A percentile compares a stretch with the other conserved stretches of the same genome.
phyloP scores from a whole-genome alignment of 2,797 vertebrate species.

The Pseudochirops cupreus region DNA sequence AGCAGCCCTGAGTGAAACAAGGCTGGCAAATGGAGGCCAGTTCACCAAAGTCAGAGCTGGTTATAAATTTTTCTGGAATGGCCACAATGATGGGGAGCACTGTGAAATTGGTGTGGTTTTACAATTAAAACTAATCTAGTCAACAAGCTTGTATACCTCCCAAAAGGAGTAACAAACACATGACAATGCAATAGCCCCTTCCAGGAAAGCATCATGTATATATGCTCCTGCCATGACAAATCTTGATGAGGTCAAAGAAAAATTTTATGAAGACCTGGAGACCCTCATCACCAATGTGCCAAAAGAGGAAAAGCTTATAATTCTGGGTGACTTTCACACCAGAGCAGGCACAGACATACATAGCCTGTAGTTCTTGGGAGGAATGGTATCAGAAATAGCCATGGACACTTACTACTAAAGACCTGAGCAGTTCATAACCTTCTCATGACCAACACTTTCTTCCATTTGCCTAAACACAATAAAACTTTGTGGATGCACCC shows the following conservation, averaged over 20 bases:
- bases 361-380: no score
- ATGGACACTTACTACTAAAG: no score
- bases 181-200: neutral
- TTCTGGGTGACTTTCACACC: neutral
- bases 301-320: neutral
- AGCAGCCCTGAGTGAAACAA: no score
- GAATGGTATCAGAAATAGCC: no score
- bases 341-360: neutral
- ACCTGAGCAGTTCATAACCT: no score
- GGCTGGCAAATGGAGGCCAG: neutral
- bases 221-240: neutral
- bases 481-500: no score
- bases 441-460: no score
- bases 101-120: neutral
- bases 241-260: neutral
- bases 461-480: no score
- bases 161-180: neutral
- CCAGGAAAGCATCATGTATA: neutral
- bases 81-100: neutral
- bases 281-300: no score
- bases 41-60: neutral
- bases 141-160: neutral
- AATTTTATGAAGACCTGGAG: no score
- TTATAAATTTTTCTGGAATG: neutral
- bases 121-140: neutral